phyloP scores from a whole-genome alignment of 2,797 vertebrate genomes.

The Lagorchestes hirsutus region DNA sequence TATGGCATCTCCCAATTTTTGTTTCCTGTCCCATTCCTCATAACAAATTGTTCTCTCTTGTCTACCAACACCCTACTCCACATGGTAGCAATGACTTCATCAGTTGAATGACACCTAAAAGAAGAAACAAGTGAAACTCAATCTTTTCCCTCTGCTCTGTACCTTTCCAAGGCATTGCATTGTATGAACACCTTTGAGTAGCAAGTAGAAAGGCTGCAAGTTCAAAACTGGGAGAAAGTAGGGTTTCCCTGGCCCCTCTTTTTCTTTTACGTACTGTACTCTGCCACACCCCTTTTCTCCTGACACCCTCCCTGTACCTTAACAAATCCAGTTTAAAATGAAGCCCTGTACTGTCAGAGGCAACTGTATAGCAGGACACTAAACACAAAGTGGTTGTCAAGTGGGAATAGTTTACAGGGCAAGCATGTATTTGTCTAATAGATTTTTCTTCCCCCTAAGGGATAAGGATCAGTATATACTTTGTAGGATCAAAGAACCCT shows the following conservation, averaged over 20 bases:
- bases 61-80: neutral
- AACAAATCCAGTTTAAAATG: neutral
- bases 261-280: neutral
- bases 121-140: neutral
- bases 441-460: neutral
- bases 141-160: conserved; percentile 5
- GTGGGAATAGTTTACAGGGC: neutral
- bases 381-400: neutral
- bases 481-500: neutral
- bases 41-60: neutral
- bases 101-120: conserved; percentile 18
- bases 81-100: neutral
- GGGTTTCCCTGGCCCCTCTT: neutral
- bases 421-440: neutral
- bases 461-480: neutral
- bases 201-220: neutral
- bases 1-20: neutral
- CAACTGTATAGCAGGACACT: neutral
- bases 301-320: neutral
- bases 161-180: neutral
- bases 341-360: neutral
- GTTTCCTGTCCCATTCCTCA: neutral
- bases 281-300: neutral
- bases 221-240: neutral
- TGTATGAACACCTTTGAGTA: neutral